Evolutionary conservation across 2,113 vertebrate genomes (phyloP).

Genomic region (Syngnathus typhle): DNA sequence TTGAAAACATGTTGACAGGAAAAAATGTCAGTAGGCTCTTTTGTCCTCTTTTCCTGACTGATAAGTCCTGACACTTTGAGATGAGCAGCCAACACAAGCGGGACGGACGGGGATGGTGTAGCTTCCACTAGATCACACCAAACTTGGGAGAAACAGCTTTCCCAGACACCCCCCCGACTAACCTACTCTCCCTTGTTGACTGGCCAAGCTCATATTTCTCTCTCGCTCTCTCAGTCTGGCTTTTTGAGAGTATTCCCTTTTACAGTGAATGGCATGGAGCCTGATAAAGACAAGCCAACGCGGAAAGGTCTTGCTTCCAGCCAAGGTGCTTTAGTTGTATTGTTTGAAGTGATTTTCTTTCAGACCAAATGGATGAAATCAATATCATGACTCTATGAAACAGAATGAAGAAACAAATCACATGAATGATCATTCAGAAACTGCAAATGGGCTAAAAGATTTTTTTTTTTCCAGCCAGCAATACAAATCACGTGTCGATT

Average conservation of each 20-base stretch:
- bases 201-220: conserved; percentile 47
- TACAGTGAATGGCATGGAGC: conserved; percentile 52
- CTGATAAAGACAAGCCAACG: conserved; percentile 38
- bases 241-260: conserved; percentile 60
- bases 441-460: not conserved
- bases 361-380: not conserved
- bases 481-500: no score
- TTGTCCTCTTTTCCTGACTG: conserved; percentile 33
- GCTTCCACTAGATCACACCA: conserved; percentile 72
- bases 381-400: not conserved
- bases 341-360: conserved; percentile 7
- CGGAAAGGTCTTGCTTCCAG: conserved; percentile 30
- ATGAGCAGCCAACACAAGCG: conserved; percentile 64
- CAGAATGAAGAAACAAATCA: not conserved
- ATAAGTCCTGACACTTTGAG: conserved; percentile 49
- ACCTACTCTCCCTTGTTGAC: conserved; percentile 16
- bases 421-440: not conserved
- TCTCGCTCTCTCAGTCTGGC: conserved; percentile 17
- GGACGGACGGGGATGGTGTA: conserved; percentile 29
- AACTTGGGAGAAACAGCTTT: conserved; percentile 74
- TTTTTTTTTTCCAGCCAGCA: no score
- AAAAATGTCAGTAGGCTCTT: not conserved
- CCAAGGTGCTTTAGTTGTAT: conserved; percentile 27
- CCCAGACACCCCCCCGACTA: conserved; percentile 16
- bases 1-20: not conserved